These are phyloP conservation scores for Lates calcarifer DNA, from an alignment of 2,113 vertebrate genomes.

Conservation along the genomic window DNA sequence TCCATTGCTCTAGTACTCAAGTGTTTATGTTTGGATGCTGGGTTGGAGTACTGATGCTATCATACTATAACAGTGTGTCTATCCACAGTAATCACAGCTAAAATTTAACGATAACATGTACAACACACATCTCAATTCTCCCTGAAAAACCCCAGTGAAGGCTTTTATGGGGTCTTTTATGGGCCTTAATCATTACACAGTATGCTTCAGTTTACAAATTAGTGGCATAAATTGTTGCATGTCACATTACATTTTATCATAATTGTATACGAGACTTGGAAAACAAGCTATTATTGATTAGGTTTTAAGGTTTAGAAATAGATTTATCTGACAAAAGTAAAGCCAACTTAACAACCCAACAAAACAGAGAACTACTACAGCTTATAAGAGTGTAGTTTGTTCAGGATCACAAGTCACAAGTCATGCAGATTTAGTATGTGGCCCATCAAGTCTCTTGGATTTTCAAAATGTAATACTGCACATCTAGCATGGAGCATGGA, in stretches of 20 bases:
- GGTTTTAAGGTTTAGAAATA: neutral
- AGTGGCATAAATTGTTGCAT: neutral
- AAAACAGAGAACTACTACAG: neutral
- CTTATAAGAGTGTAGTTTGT: too few species aligned
- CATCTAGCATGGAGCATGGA: neutral
- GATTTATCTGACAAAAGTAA: neutral
- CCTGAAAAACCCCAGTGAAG: neutral
- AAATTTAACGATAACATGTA: slow-evolving; percentile 5
- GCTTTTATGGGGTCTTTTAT: neutral
- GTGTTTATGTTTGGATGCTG: slow-evolving; percentile 75
- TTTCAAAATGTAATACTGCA: neutral
- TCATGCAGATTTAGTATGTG: neutral
- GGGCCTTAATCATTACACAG: neutral
- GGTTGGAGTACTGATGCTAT: slow-evolving; percentile 48
- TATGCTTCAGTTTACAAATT: neutral
- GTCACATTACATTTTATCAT: neutral
- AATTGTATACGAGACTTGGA: neutral
- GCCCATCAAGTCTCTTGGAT: neutral
- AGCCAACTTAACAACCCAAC: neutral
- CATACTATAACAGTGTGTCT: slow-evolving; percentile 50
- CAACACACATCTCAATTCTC: neutral
- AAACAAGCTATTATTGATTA: neutral
- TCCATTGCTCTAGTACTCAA: slow-evolving; percentile 66
- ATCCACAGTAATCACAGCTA: slow-evolving; percentile 36
- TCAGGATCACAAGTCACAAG: neutral